A percentile compares a stretch with the other conserved stretches of the same genome.
Evolutionary conservation across 2,113 vertebrate genomes (phyloP).

Genomic region (Phasianus colchicus): DNA sequence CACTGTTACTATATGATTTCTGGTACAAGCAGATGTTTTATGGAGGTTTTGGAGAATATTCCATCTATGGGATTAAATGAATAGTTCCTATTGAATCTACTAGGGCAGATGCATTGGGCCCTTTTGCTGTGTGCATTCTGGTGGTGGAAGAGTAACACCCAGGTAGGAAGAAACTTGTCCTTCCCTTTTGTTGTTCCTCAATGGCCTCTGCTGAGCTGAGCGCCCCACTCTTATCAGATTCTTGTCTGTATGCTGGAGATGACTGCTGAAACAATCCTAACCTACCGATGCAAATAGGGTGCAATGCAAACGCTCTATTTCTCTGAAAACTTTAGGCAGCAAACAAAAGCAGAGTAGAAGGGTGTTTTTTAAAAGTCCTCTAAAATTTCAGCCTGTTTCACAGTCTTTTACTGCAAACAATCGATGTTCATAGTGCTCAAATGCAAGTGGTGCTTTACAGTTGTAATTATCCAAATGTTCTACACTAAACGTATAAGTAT

Average conservation of each 20-base stretch:
- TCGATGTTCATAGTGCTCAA: not conserved
- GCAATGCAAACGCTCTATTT: not conserved
- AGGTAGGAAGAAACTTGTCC: rapidly evolving
- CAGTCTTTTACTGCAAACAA: not conserved
- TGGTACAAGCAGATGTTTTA: not conserved
- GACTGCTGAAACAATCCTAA: not conserved
- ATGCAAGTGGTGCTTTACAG: not conserved
- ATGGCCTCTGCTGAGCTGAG: not conserved
- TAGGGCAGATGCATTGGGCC: rapidly evolving
- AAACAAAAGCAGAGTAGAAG: not conserved
- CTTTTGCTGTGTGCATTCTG: rapidly evolving
- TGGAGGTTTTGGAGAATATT: not conserved
- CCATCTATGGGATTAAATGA: not conserved
- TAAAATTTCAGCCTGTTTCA: not conserved
- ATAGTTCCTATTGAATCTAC: not conserved
- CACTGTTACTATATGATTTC: rapidly evolving
- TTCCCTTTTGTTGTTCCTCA: not conserved
- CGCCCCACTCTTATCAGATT: rapidly evolving
- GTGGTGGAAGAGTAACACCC: not conserved
- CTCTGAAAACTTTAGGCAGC: not conserved
- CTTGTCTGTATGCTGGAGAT: not conserved
- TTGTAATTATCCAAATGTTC: conserved; percentile 35
- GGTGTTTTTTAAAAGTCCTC: not conserved
- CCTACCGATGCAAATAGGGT: not conserved
- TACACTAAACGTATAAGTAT: conserved; percentile 32